Percentiles rank a stretch among this genome's conserved stretches.
phyloP scores from a whole-genome alignment of 2,113 vertebrate species.

The Bubo scandiacus region DNA sequence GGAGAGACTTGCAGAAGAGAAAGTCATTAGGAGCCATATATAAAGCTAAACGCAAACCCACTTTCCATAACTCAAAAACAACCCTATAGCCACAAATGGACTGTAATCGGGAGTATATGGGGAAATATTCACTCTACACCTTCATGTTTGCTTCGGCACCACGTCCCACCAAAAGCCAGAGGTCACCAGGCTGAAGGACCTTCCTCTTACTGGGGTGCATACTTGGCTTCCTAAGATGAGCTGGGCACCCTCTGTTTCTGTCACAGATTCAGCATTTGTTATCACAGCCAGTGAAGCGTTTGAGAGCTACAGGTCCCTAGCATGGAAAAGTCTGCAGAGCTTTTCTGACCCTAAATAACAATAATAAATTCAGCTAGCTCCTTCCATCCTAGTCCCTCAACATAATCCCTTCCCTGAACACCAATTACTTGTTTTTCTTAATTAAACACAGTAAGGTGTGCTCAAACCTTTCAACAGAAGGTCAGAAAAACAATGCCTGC shows the following conservation, averaged over 20 bases:
- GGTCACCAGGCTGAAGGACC: background rate
- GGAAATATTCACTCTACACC: background rate
- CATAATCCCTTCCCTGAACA: background rate
- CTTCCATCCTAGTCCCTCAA: background rate
- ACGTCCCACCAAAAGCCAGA: background rate
- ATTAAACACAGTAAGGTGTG: background rate
- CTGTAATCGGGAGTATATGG: rapidly evolving
- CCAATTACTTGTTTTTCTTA: background rate
- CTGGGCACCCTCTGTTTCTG: background rate
- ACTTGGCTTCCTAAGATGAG: background rate
- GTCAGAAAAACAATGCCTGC: background rate
- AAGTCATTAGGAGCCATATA: background rate
- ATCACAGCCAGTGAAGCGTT: background rate
- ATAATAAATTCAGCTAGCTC: background rate
- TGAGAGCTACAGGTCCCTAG: background rate
- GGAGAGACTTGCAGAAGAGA: rapidly evolving
- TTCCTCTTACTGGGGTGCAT: background rate
- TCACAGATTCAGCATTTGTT: background rate
- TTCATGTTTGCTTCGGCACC: rapidly evolving
- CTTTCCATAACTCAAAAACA: background rate
- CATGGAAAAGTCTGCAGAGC: background rate
- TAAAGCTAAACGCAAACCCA: background rate
- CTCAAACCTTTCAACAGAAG: background rate
- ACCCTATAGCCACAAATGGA: background rate
- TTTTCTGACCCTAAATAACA: background rate